Conservation (phyloP, 2,888 invertebrate genomes). For the Cetonia aurata region DNA sequence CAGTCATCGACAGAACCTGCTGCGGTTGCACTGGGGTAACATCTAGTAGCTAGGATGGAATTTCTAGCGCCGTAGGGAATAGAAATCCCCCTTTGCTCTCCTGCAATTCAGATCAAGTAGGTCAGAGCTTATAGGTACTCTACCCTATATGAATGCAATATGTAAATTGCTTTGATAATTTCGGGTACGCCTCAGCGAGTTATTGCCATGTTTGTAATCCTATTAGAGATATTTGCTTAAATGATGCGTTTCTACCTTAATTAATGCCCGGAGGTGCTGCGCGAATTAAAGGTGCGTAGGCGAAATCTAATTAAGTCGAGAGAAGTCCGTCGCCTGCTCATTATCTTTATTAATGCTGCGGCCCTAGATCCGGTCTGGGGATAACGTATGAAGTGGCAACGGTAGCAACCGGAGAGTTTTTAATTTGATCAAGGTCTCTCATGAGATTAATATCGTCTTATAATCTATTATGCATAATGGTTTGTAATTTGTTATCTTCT, state of each 20-base stretch:
- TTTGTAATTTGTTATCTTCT: too few species aligned
- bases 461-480: too few species aligned
- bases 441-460: too few species aligned
- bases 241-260: slow-evolving; percentile 31
- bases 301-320: slow-evolving; percentile 22
- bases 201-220: slow-evolving; percentile 34
- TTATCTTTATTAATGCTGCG: slow-evolving; percentile 9
- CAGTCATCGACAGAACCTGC: slow-evolving; percentile 21
- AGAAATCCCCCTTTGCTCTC: background rate
- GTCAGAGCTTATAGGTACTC: slow-evolving; percentile 9
- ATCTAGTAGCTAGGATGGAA: slow-evolving; percentile 15
- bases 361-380: slow-evolving; percentile 17
- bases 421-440: too few species aligned
- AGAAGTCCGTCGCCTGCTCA: background rate
- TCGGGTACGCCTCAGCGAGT: slow-evolving; percentile 2
- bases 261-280: slow-evolving; percentile 7
- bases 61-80: slow-evolving; percentile 10
- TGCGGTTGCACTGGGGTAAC: slow-evolving; percentile 21
- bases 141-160: slow-evolving; percentile 4
- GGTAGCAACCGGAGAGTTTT: too few species aligned
- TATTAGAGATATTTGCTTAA: slow-evolving; percentile 23
- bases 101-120: slow-evolving; percentile 34
- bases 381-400: background rate
- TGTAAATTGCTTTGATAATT: slow-evolving; percentile 33
- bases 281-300: slow-evolving; percentile 13